phyloP scores from a whole-genome alignment of 2,888 invertebrate species.

The Tetragnatha montana region DNA sequence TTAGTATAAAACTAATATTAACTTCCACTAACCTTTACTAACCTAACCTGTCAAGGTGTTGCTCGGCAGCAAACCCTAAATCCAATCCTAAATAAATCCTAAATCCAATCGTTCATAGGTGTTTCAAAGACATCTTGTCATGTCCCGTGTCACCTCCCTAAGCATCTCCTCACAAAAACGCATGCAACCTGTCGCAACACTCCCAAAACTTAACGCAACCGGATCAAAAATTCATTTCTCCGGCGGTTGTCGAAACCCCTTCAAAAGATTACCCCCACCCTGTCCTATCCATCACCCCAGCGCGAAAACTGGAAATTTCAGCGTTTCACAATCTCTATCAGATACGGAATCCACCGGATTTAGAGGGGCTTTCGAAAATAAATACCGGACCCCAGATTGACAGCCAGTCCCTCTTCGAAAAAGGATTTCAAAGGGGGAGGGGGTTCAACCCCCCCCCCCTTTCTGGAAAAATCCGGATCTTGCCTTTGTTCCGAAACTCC shows the following conservation, averaged over 20 bases:
- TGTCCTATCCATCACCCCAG: constrained; percentile 1
- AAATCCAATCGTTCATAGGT: no score
- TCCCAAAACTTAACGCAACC: background rate
- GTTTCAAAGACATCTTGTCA: no score
- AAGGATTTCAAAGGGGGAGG: background rate
- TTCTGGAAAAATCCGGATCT: constrained; percentile 23
- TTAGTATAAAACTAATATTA: no score
- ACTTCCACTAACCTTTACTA: no score
- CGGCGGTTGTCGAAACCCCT: background rate
- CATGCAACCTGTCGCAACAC: background rate
- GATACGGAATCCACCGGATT: constrained; percentile 14
- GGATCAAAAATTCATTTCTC: background rate
- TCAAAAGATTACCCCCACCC: background rate
- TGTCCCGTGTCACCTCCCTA: no score
- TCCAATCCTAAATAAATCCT: no score
- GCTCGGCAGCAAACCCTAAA: no score
- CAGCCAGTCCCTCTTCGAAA: background rate
- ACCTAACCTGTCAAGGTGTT: no score
- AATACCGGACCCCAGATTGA: constrained; percentile 8
- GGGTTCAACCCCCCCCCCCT: no score
- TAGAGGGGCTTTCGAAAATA: background rate
- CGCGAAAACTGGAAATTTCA: background rate
- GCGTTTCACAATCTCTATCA: constrained; percentile 15
- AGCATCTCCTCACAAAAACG: background rate
- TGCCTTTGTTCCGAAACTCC: constrained; percentile 6